Evolutionary conservation across 2,888 invertebrate species (phyloP), one percentile per base, ranked within the genome.

Genomic region (Matsumyia berberina): DNA sequence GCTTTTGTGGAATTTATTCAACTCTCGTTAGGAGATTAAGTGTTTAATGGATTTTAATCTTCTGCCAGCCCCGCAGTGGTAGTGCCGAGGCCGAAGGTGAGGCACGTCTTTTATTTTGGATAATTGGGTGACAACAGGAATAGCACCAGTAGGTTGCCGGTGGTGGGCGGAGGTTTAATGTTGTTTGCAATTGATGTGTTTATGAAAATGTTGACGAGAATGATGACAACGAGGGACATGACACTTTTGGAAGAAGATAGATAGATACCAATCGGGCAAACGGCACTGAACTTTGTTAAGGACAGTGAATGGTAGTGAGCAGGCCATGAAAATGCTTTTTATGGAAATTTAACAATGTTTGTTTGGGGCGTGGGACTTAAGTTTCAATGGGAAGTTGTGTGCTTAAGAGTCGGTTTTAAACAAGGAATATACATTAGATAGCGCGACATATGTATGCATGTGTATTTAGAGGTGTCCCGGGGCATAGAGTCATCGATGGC

Each of bases 11-110:
- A 85, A 85, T 80, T 80, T 80, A 85, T 85, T 85, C 85, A 80
- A 60, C 69, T 80, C 86, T 77, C 55, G 86, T 86, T 86, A 86
- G 72, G 39, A 76, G 86, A 86, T 86, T 86, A 86, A 86, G 86
- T 86, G 81, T 86, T 86, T 86, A 86, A 86, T 86, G 86, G 86
- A 86, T 86, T 86, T 81, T 86, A 86, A 86, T 86, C 81, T 72
- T 77, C 57, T 49, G 60, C 42, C 67, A 72, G 74, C 11, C 12
- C 11, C 24, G 42, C 51, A n/a, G 44, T 17, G 62, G 49, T 62
- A 29, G 33, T 60, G 55, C 17, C 33, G 31, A 44, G 58, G 12
- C 64, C 24, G 53, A 70, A 66, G 60, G 24, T 70, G 64, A 31
- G 24, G 49, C 44, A 58, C 53, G 69, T 85, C 80, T 80, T 80